Evolutionary conservation across 2,797 vertebrate genomes (phyloP).

Genomic region (Sebastes reedi): DNA sequence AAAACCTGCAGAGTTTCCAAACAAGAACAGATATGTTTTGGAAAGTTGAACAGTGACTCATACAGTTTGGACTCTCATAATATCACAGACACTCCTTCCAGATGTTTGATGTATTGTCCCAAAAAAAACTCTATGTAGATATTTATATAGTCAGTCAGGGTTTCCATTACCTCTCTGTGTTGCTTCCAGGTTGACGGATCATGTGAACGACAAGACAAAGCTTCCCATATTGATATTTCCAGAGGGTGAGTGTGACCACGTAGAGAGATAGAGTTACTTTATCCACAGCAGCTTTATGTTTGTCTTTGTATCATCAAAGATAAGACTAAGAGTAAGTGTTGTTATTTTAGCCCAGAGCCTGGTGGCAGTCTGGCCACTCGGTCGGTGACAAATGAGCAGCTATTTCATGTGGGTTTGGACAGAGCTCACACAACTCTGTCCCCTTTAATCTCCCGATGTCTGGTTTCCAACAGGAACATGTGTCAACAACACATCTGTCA

Average conservation of each 20-base stretch:
- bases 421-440: slow-evolving; percentile 16
- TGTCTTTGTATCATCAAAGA: slow-evolving; percentile 33
- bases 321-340: background rate
- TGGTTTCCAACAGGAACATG: slow-evolving; percentile 89
- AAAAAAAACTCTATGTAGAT: background rate
- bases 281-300: slow-evolving; percentile 2
- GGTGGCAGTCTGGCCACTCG: slow-evolving; percentile 3
- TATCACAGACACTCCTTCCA: slow-evolving; percentile 1
- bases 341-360: slow-evolving; percentile 16
- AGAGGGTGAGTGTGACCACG: slow-evolving; percentile 86
- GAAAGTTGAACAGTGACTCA: slow-evolving; percentile 30
- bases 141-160: background rate
- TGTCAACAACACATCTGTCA: slow-evolving; percentile 98
- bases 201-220: slow-evolving; percentile 91
- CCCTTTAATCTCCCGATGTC: slow-evolving; percentile 27
- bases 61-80: background rate
- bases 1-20: background rate
- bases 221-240: slow-evolving; percentile 98
- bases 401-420: slow-evolving; percentile 35
- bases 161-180: slow-evolving; percentile 46
- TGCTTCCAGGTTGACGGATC: slow-evolving; percentile 89
- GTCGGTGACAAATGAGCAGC: slow-evolving; percentile 10
- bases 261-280: background rate
- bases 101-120: slow-evolving; percentile 25
- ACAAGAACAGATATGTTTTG: slow-evolving; percentile 31